Evolutionary conservation across 1,140 invertebrate genomes (phyloP), one percentile per base, ranked within the genome.

Genomic region (Heliconius eleuchia): DNA sequence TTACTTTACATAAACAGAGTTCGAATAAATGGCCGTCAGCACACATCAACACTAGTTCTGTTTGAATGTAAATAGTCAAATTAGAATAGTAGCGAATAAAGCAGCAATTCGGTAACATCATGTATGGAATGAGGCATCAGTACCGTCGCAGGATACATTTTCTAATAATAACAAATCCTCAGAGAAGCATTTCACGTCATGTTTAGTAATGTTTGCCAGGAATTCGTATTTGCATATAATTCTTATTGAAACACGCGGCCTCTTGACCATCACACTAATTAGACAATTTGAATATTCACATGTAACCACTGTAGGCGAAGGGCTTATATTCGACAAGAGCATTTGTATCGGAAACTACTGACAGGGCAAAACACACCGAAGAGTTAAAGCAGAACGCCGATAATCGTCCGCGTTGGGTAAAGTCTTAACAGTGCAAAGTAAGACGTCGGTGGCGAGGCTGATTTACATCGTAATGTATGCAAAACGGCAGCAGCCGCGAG

Each of bases 401-500:
- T 57, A 82, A 80, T 81, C 30, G 76, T 13, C 2, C 11, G 37
- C 13, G 34, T 3, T 19, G 70, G 27, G 11, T 52, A n/a, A 71
- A 76, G 84, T 87, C 84, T 89, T 85, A 80, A 81, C 86, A 74
- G 82, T 76, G 81, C 66, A 74, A 79, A 86, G 82, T 83, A 89
- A 91, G 89, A 92, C 91, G 82, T 86, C 84, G 77, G 83, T 80
- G 79, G 83, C 80, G 85, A 85, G 66, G 87, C 84, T 91, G 88
- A 92, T 93, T 89, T 82, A 80, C 86, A 91, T 92, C 88, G 87
- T 90, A 92, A 93, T 93, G 87, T 90, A 93, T 93, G 92, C 85
- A 88, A 93, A 92, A 83, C 83, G 83, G 81, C 73, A 79, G 87
- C 80, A 86, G 89, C 89, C 91, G 86, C 91, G 84, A 84, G 86